Conservation (phyloP, 2,888 invertebrate species). For the Mantis religiosa region DNA sequence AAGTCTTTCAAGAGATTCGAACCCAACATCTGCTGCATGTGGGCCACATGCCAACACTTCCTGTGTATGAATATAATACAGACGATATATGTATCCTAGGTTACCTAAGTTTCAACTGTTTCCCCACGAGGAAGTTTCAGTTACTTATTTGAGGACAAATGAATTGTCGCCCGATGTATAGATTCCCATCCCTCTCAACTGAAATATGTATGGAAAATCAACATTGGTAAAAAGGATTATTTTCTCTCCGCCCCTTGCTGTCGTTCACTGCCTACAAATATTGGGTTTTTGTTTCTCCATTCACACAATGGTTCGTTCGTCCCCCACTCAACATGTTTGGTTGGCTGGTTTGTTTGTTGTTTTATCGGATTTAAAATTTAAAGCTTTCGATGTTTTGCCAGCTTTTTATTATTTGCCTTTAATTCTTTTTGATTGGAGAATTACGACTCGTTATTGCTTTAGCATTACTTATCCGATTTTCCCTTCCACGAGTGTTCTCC, state of each 20-base stretch:
- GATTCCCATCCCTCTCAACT: neutral
- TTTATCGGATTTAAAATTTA: neutral
- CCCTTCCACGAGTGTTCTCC: neutral
- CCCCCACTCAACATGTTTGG: neutral
- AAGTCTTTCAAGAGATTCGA: no score
- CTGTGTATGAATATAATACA: no score
- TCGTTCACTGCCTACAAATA: neutral
- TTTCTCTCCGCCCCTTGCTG: neutral
- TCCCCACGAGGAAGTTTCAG: neutral
- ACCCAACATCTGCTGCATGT: no score
- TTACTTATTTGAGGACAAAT: neutral
- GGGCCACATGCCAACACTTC: no score
- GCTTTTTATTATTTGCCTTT: neutral
- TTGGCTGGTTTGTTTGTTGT: neutral
- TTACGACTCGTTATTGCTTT: neutral
- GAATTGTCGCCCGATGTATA: neutral
- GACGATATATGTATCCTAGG: no score
- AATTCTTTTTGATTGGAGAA: neutral
- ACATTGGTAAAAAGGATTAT: slow-evolving; percentile 9
- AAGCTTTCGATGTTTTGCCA: neutral
- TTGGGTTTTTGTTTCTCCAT: neutral
- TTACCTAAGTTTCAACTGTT: neutral
- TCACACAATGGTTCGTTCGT: neutral
- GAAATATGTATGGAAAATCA: slow-evolving; percentile 9
- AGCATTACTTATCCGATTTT: neutral